Evolutionary conservation across 2,797 vertebrate genomes (phyloP), one percentile per base, ranked within the genome.

Genomic region (Muraenolepis orangiensis): DNA sequence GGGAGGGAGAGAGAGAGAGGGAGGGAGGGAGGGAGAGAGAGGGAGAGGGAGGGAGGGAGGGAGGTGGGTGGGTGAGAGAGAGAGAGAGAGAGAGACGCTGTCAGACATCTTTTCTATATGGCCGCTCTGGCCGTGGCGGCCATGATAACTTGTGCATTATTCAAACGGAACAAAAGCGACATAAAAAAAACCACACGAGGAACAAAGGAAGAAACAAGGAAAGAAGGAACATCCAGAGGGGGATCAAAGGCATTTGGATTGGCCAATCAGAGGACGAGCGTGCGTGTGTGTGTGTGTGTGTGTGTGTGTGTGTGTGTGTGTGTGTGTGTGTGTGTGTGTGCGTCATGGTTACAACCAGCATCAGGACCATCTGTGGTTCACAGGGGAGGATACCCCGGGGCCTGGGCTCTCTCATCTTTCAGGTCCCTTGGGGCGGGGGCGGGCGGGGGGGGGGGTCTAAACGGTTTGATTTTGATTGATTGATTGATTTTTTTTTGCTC

Each of bases 101-200:
- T 89, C 90, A 88, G 86, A 89, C 81, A 82, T 78, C 69, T 80
- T 89, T 87, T 82, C 79, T 70, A 18, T 18, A 51, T 0, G 3
- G 42, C 4, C 42, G 42, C 42, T 20, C 82, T 74, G 76, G 67
- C 38, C 6, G 4, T 74, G 82, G 84, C 69, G 18, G 75, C 72
- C 71, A 77, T 76, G 71, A 86, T 85, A 74, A 72, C 46, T 2
- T 28, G 81, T 78, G 76, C 69, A 51, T 75, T 81, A 74, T 78
- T n/a, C n/a, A n/a, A n/a, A n/a, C 72, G 74, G 80, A 76, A 73
- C 57, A 72, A 57, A 72, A 66, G 71, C 38, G 73, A 46, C 13
- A 46, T 18, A 16, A 20, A 46, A 46, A 46, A 46, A 18, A 20
- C 42, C n/a, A n/a, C n/a, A n/a, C n/a, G n/a, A n/a, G n/a, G n/a